These are phyloP conservation scores for Hemiscyllium ocellatum DNA, from an alignment of 2,113 vertebrate genomes.

Conservation along the genomic window DNA sequence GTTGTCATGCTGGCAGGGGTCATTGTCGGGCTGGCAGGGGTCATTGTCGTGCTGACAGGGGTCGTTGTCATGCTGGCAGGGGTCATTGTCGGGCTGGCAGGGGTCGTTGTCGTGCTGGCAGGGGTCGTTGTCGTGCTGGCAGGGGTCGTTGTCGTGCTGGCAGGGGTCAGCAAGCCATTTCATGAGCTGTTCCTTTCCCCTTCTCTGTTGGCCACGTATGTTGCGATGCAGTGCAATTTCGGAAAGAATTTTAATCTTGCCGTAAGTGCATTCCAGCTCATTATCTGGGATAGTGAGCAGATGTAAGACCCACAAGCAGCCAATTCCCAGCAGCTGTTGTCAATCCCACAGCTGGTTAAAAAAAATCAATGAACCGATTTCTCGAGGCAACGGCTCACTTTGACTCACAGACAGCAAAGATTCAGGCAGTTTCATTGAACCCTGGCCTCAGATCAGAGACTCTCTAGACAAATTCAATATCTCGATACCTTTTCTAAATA, in stretches of 20 bases:
- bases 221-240: neutral
- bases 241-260: constrained; percentile 16
- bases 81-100: neutral
- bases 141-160: neutral
- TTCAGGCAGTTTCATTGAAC: neutral
- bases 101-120: neutral
- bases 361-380: neutral
- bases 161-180: neutral
- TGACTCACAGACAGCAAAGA: neutral
- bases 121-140: neutral
- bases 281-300: constrained; percentile 19
- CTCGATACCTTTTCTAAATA: neutral
- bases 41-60: neutral
- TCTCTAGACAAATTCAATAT: neutral
- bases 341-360: constrained; percentile 20
- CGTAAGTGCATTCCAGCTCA: constrained; percentile 33
- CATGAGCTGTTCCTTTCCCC: neutral
- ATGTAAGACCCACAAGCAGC: neutral
- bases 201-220: neutral
- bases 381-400: neutral
- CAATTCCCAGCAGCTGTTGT: constrained; percentile 29
- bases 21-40: neutral
- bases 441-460: constrained; percentile 1
- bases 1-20: neutral
- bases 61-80: neutral